Evolutionary conservation across 2,888 invertebrate species (phyloP).

Genomic region (Zelleria hepariella): DNA sequence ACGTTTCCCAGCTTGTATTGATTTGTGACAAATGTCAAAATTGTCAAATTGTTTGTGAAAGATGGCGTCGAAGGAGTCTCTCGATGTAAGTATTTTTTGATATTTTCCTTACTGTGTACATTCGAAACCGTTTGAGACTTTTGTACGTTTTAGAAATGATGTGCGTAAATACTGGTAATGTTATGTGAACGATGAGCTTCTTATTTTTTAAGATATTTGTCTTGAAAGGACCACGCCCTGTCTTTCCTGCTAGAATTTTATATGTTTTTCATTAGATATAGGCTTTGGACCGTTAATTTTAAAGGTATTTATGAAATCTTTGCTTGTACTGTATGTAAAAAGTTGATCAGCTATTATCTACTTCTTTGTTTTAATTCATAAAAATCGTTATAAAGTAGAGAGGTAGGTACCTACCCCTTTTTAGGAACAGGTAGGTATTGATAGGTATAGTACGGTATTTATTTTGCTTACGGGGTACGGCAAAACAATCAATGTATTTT

Average conservation of each 20-base stretch:
- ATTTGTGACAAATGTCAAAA: background rate
- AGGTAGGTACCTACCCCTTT: background rate
- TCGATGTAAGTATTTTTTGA: slow-evolving; percentile 57
- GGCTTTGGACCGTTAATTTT: background rate
- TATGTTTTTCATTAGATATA: background rate
- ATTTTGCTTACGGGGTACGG: too few species aligned
- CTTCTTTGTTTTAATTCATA: slow-evolving; percentile 12
- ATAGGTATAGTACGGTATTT: background rate
- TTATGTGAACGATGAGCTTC: slow-evolving; percentile 7
- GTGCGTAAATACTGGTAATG: slow-evolving; percentile 4
- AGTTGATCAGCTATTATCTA: slow-evolving; percentile 5
- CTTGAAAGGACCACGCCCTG: slow-evolving; percentile 23
- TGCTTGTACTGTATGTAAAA: slow-evolving; percentile 5
- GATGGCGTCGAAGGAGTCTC: slow-evolving; percentile 70
- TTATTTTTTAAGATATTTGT: slow-evolving; percentile 12
- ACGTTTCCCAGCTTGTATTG: background rate
- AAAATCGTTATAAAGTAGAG: slow-evolving; percentile 4
- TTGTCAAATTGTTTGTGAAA: slow-evolving; percentile 62
- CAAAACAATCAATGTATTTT: too few species aligned
- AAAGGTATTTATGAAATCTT: slow-evolving; percentile 7
- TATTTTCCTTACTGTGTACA: slow-evolving; percentile 15
- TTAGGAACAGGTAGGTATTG: background rate
- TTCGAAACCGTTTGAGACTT: slow-evolving; percentile 6
- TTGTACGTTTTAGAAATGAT: slow-evolving; percentile 5
- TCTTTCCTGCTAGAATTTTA: slow-evolving; percentile 3